These are phyloP conservation scores for Leptopilina boulardi DNA, from an alignment of 1,140 invertebrate genomes.

Conservation along the genomic window DNA sequence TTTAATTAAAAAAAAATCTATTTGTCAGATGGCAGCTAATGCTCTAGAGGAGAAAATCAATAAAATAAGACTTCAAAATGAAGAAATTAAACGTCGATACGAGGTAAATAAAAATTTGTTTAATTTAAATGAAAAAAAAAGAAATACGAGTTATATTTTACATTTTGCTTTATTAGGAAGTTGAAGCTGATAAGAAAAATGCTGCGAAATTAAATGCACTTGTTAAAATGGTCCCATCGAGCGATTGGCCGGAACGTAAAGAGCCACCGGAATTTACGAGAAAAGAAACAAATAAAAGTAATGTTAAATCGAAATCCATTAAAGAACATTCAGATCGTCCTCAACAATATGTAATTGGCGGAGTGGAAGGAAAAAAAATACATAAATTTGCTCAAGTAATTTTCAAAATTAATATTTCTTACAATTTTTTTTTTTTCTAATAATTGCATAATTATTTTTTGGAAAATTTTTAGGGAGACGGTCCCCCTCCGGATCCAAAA, in stretches of 20 bases:
- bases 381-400: conserved; percentile 68
- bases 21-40: conserved; percentile 64
- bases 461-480: conserved; percentile 64
- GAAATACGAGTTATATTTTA: conserved; percentile 32
- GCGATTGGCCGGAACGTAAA: conserved; percentile 71
- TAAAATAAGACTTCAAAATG: conserved; percentile 73
- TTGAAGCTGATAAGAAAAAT: conserved; percentile 75
- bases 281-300: conserved; percentile 45
- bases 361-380: conserved; percentile 64
- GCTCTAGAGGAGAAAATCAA: conserved; percentile 74
- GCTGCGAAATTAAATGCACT: conserved; percentile 74
- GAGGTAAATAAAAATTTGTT: conserved; percentile 60
- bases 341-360: conserved; percentile 47
- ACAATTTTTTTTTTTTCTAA: conserved; percentile 7
- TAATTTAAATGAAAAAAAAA: conserved; percentile 32
- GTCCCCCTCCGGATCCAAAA: conserved; percentile 75
- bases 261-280: conserved; percentile 70
- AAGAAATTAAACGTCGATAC: conserved; percentile 73
- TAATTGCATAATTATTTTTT: not conserved
- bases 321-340: not conserved
- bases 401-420: not conserved
- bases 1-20: not conserved
- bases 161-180: conserved; percentile 69
- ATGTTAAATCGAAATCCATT: conserved; percentile 52
- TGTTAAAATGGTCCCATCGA: conserved; percentile 71